Conservation (phyloP, 1,140 invertebrate genomes). For the Zaprionus kolodkinae region DNA sequence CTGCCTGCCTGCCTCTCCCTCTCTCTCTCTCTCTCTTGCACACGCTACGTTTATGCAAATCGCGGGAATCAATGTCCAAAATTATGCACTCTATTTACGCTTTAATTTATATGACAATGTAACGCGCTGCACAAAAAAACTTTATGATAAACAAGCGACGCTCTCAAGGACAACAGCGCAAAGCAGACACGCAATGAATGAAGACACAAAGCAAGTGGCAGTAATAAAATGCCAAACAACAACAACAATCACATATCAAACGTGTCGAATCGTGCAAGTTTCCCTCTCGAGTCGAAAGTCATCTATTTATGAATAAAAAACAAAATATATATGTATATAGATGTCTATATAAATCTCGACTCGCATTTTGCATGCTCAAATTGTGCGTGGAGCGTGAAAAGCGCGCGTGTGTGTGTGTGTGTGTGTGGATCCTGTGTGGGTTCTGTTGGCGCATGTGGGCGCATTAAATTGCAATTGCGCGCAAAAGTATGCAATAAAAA, state of each 20-base stretch:
- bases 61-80: constrained; percentile 62
- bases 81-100: constrained; percentile 67
- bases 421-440: constrained; percentile 40
- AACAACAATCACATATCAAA: constrained; percentile 2
- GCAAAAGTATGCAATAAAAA: constrained; percentile 82
- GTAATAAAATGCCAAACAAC: background rate
- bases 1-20: no score
- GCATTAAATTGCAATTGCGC: constrained; percentile 83
- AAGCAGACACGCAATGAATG: constrained; percentile 30
- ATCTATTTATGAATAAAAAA: background rate
- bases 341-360: constrained; percentile 70
- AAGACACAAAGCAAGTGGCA: constrained; percentile 56
- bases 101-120: constrained; percentile 42
- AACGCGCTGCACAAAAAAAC: background rate
- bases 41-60: constrained; percentile 38
- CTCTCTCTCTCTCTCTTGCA: background rate
- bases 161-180: background rate
- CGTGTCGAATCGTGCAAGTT: background rate
- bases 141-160: background rate
- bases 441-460: constrained; percentile 9
- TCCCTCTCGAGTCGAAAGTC: background rate
- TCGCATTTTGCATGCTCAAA: constrained; percentile 65
- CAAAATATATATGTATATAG: constrained; percentile 18
- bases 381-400: constrained; percentile 77
- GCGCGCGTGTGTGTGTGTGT: constrained; percentile 68